phyloP scores from a whole-genome alignment of 2,113 vertebrate species.

The Aptenodytes forsteri region DNA sequence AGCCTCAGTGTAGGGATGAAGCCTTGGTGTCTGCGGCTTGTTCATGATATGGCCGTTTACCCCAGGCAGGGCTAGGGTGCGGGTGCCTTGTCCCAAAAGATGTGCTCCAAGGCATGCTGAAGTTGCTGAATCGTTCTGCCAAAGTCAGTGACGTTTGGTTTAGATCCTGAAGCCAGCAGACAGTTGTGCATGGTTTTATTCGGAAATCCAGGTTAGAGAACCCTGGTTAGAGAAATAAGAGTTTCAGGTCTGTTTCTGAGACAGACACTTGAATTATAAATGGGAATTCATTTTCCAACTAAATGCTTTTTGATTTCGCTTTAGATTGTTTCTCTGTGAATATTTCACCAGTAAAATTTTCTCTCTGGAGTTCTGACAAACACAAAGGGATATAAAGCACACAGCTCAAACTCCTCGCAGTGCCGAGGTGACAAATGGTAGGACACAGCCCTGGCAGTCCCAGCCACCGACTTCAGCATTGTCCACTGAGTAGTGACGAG shows the following conservation, averaged over 20 bases:
- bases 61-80: background rate
- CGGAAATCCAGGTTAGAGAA: background rate
- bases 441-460: background rate
- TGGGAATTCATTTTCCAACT: background rate
- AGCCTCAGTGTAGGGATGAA: background rate
- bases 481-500: background rate
- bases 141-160: background rate
- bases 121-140: background rate
- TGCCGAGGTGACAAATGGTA: rapidly evolving
- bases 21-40: rapidly evolving
- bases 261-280: background rate
- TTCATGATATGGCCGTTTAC: background rate
- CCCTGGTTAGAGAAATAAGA: background rate
- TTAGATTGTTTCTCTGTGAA: background rate
- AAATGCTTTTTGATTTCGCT: background rate
- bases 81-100: background rate
- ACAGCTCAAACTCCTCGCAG: background rate
- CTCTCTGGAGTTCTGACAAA: background rate
- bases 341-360: background rate
- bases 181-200: background rate
- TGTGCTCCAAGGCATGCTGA: background rate
- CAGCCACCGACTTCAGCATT: rapidly evolving
- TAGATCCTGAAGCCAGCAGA: background rate
- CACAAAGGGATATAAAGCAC: background rate
- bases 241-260: background rate